Conservation (phyloP, 2,113 vertebrate genomes). For the Tetrax tetrax region DNA sequence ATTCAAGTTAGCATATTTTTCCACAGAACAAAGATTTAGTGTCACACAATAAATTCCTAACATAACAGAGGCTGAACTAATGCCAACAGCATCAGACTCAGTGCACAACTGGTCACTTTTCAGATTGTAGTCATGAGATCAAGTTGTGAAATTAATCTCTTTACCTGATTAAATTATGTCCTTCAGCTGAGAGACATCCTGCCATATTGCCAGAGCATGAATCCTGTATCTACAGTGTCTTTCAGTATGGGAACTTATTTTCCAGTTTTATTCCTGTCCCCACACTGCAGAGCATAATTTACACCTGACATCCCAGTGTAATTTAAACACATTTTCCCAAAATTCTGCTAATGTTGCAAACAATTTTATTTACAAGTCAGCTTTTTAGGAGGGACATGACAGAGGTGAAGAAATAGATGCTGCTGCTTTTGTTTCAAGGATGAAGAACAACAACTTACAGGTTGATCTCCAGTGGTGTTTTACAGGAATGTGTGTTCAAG, state of each 20-base stretch:
- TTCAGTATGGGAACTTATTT: neutral
- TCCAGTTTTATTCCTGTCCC: neutral
- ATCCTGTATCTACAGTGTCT: neutral
- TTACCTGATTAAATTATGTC: neutral
- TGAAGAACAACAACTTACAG: neutral
- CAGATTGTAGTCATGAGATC: neutral
- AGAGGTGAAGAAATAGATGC: neutral
- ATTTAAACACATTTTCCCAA: neutral
- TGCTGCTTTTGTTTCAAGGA: neutral
- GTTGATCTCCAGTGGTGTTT: neutral
- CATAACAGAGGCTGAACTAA: neutral
- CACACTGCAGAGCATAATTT: neutral
- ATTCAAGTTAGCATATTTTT: neutral
- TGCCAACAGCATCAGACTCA: neutral
- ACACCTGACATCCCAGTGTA: neutral
- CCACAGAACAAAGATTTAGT: neutral
- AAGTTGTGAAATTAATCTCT: neutral
- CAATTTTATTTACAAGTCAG: neutral
- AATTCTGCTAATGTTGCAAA: neutral
- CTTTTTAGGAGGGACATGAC: accelerated
- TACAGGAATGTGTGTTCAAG: neutral
- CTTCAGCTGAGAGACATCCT: neutral
- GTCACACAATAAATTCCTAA: neutral
- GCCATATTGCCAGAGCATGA: neutral
- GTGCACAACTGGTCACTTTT: neutral